Conservation (phyloP, 2,888 invertebrate genomes). For the Oegoconia quadripuncta region DNA sequence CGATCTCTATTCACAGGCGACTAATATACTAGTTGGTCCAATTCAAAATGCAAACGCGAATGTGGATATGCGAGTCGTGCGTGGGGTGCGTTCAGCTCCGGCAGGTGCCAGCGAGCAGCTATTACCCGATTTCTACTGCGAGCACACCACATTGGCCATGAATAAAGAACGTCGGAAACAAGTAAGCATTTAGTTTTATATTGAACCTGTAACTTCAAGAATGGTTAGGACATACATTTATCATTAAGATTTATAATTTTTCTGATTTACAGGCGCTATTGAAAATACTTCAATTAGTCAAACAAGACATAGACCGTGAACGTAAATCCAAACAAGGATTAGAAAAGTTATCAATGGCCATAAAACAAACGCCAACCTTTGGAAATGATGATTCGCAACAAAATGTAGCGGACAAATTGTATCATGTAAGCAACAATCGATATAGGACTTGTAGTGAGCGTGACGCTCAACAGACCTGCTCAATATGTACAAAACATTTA, state of each 20-base stretch:
- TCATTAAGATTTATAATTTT: too few relatives aligned
- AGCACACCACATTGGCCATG: conserved; percentile 95
- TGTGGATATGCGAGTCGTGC: conserved; percentile 81
- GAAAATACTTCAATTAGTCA: conserved; percentile 90
- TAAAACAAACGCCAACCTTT: conserved; percentile 91
- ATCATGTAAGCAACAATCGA: conserved; percentile 84
- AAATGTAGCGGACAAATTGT: conserved; percentile 94
- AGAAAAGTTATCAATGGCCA: conserved; percentile 92
- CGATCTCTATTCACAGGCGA: conserved; percentile 73
- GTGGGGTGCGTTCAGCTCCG: conserved; percentile 83
- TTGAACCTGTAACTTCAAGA: too few relatives aligned
- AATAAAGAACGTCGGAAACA: conserved; percentile 93
- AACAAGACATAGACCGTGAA: conserved; percentile 93
- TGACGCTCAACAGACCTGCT: background rate
- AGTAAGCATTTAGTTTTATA: conserved; percentile 59
- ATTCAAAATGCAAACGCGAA: conserved; percentile 85
- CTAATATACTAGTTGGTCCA: conserved; percentile 83
- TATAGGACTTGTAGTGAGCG: background rate
- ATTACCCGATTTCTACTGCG: conserved; percentile 96
- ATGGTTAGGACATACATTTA: too few relatives aligned
- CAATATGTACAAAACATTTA: background rate
- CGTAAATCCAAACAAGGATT: conserved; percentile 92
- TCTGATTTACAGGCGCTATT: conserved; percentile 82
- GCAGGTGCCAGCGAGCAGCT: conserved; percentile 88
- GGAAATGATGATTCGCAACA: conserved; percentile 94